A percentile compares a stretch with the other conserved stretches of the same genome.
Evolutionary conservation across 2,113 vertebrate genomes (phyloP).

Genomic region (Sinocyclocheilus anophthalmus): DNA sequence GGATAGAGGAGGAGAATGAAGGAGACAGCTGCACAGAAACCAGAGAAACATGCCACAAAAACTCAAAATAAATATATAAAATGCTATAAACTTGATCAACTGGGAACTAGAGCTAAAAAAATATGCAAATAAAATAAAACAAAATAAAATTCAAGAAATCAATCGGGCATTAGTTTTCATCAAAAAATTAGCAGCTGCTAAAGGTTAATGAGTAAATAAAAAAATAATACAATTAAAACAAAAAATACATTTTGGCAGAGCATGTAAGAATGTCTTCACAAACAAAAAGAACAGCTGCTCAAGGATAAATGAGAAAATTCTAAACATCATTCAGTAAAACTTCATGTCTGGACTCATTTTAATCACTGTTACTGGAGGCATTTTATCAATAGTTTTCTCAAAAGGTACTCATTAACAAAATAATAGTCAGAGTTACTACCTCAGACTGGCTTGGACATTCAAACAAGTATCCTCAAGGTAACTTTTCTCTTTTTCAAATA

Average conservation of each 20-base stretch:
- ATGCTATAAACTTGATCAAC: neutral
- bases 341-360: neutral
- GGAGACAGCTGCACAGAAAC: constrained; percentile 12
- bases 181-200: neutral
- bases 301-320: neutral
- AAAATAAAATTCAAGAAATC: neutral
- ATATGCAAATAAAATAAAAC: neutral
- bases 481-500: neutral
- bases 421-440: neutral
- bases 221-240: no score
- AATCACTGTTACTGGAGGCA: neutral
- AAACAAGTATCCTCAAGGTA: neutral
- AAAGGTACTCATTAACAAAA: constrained; percentile 10
- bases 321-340: neutral
- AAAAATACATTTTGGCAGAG: neutral
- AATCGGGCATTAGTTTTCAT: neutral
- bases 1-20: neutral
- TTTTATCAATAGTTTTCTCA: constrained; percentile 15
- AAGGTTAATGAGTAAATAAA: neutral
- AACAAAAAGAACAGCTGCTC: neutral
- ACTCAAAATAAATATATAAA: neutral
- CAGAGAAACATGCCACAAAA: neutral
- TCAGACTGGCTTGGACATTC: neutral
- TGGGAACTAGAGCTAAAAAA: neutral
- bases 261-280: neutral